These are phyloP conservation scores for Drosophila neotestacea DNA, from an alignment of 2,888 invertebrate species.

Conservation along the genomic window DNA sequence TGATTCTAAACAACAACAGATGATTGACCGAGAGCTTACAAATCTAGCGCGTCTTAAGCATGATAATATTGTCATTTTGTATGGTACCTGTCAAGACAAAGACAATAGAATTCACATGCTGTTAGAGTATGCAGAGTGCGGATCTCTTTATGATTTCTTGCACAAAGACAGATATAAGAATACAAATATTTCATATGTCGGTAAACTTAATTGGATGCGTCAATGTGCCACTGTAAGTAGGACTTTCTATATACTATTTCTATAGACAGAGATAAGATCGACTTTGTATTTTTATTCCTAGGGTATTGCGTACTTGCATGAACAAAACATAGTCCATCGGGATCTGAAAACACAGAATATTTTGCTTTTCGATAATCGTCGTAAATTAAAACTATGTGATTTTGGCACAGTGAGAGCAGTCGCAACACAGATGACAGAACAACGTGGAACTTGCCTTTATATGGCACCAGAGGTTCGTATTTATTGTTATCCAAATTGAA, in stretches of 20 bases:
- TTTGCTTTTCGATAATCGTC: background rate
- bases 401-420: conserved; percentile 12
- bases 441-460: background rate
- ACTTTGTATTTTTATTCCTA: background rate
- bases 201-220: conserved; percentile 15
- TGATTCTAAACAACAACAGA: background rate
- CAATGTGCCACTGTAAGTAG: conserved; percentile 19
- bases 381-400: conserved; percentile 15
- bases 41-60: background rate
- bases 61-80: conserved; percentile 14
- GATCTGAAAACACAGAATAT: conserved; percentile 27
- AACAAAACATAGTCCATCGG: conserved; percentile 3
- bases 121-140: conserved; percentile 19
- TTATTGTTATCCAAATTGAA: background rate
- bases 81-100: background rate
- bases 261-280: background rate
- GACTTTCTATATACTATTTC: background rate
- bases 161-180: background rate
- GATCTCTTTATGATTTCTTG: conserved; percentile 14
- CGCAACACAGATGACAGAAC: background rate
- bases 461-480: conserved; percentile 24
- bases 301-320: conserved; percentile 22
- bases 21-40: background rate
- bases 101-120: background rate
- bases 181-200: background rate